Evolutionary conservation across 2,888 invertebrate species (phyloP), one percentile per base, ranked within the genome.

Genomic region (Steinernema hermaphroditum): DNA sequence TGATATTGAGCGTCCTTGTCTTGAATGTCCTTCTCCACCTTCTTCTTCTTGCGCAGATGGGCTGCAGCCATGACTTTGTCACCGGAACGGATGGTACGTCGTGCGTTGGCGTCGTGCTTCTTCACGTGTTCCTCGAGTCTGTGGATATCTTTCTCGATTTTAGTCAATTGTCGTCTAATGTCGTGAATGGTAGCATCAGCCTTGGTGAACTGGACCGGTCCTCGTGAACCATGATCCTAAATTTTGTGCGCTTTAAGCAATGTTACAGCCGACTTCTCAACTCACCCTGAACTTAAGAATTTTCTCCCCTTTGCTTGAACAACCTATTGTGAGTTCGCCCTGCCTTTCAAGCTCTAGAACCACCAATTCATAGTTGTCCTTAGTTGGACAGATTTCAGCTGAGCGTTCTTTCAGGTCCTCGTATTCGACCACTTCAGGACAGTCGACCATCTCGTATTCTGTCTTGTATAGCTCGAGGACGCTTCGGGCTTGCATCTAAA

Each of bases 1-100:
- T 83, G 82, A 46, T 80, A 81, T 68, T 85, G 85, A 8, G 74
- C 77, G 68, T 85, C 85, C 72, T 84, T 85, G 73, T 82, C 84
- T 9, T 73, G 68, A 0, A 85, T 73, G 32, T 83, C 83, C 74
- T 85, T 84, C 69, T 83, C 81, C 19, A 78, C 80, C 0, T 69
- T 69, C 34, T 85, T 83, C 69, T 79, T 78, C 71, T 81, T 82
- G 24, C 81, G 74, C 54, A 84, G 72, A 19, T 78, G 77, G 27
- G 75, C 75, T 34, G 79, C 74, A 0, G 84, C 84, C 54, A 77
- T 70, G 8, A 70, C 77, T 34, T 81, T 81, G 41, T 85, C 83
- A 12, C 81, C 80, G 12, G 68, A 12, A 0, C 80, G 76, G 54
- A 85, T 24, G 12, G 80, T 76, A 16, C 74, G 71, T n/a, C 82